Evolutionary conservation across 2,797 vertebrate genomes (phyloP).

Genomic region (Hephaestus fuliginosus): DNA sequence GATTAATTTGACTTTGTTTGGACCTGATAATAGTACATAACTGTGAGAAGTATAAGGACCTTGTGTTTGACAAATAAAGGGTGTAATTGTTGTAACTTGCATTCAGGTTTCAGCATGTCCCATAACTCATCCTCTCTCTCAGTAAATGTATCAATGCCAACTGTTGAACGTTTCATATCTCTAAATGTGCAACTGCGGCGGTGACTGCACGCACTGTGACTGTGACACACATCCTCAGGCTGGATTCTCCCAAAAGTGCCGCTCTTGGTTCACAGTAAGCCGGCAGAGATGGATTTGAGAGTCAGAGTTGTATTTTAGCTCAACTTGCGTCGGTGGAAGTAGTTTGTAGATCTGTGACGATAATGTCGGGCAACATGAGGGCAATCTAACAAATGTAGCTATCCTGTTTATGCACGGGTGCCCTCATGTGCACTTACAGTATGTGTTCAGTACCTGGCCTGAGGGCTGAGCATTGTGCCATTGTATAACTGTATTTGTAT

Average conservation of each 20-base stretch:
- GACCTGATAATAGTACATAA: too few relatives aligned
- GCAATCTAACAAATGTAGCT: neutral
- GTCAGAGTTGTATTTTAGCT: conserved; percentile 38
- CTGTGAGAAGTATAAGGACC: too few relatives aligned
- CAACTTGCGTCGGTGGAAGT: conserved; percentile 33
- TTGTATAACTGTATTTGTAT: neutral
- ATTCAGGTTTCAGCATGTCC: conserved; percentile 42
- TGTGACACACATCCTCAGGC: neutral
- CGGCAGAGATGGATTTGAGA: conserved; percentile 22
- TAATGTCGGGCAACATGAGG: conserved; percentile 15
- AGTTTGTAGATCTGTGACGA: conserved; percentile 11
- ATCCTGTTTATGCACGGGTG: neutral
- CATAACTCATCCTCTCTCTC: neutral
- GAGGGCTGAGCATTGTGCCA: neutral
- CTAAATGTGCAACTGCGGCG: neutral
- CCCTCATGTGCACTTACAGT: neutral
- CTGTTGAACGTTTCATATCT: neutral
- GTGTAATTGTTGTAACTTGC: neutral
- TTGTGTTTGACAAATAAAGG: neutral
- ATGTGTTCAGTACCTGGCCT: neutral
- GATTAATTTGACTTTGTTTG: neutral
- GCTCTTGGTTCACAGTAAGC: neutral
- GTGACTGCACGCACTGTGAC: too few relatives aligned
- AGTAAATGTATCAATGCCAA: neutral
- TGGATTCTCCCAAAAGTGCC: neutral